These are phyloP conservation scores for Tragelaphus oryx DNA, from an alignment of 2,797 vertebrate genomes.

Conservation along the genomic window DNA sequence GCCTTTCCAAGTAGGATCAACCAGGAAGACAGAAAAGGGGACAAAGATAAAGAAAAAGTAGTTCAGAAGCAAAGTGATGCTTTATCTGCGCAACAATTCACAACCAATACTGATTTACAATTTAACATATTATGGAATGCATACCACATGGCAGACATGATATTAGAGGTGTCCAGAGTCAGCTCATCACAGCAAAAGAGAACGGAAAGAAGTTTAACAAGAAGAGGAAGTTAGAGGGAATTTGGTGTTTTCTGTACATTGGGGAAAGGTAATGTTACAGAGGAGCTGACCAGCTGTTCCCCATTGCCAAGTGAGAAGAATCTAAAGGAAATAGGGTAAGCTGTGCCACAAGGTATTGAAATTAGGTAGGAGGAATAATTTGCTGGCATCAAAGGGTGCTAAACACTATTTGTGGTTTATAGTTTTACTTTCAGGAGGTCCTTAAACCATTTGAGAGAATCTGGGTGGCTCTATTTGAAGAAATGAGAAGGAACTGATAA, in stretches of 20 bases:
- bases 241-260: slow-evolving; percentile 15
- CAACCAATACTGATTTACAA: background rate
- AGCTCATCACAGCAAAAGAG: background rate
- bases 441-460: background rate
- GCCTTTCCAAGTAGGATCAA: background rate
- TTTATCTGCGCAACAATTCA: background rate
- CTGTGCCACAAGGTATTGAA: background rate
- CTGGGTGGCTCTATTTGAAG: background rate
- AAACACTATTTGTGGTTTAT: background rate
- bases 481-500: background rate
- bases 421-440: background rate
- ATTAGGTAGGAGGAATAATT: background rate
- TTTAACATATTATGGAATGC: background rate
- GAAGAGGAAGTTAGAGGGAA: slow-evolving; percentile 25
- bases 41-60: background rate
- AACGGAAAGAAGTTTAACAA: background rate
- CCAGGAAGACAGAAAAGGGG: background rate
- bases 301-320: background rate
- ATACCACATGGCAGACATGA: background rate
- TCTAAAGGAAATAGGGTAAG: background rate
- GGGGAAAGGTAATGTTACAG: background rate
- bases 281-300: slow-evolving; percentile 21
- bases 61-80: background rate
- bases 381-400: background rate
- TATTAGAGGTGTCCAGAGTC: background rate